A percentile compares a stretch with the other conserved stretches of the same genome.
Conservation (phyloP, 2,113 vertebrate species). For the Pachycephala philippinensis region DNA sequence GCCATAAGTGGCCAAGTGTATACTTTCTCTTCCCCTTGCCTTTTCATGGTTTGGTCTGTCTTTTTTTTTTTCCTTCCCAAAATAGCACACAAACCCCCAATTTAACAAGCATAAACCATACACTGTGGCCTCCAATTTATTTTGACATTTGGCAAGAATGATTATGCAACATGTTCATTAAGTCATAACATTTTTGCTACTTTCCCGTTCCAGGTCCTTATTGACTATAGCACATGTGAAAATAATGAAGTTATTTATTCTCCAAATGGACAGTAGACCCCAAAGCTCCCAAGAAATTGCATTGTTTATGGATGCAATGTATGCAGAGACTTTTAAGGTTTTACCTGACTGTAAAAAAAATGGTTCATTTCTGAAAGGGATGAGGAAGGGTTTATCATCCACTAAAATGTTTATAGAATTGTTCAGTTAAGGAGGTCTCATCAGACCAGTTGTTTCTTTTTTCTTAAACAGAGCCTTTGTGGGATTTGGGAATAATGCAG, state of each 20-base stretch:
- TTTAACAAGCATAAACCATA: conserved; percentile 44
- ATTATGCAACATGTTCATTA: conserved; percentile 49
- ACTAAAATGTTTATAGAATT: not conserved
- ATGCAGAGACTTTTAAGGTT: not conserved
- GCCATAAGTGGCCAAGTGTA: not conserved
- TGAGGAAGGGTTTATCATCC: not conserved
- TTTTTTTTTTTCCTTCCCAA: not conserved
- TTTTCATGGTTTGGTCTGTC: not conserved
- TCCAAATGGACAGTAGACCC: not conserved
- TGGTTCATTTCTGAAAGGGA: not conserved
- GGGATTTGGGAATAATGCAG: conserved; percentile 54
- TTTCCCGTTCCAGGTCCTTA: conserved; percentile 40
- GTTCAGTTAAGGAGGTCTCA: not conserved
- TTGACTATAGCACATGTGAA: conserved; percentile 34
- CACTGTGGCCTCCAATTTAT: conserved; percentile 48
- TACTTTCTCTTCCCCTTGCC: not conserved
- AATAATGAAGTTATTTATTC: conserved; percentile 37
- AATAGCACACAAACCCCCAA: conserved; percentile 16
- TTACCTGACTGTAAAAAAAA: not conserved
- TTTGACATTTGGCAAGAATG: conserved; percentile 60
- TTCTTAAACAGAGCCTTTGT: conserved; percentile 37
- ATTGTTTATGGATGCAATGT: not conserved
- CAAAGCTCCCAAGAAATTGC: not conserved
- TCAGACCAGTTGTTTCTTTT: conserved; percentile 30
- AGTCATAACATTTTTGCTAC: conserved; percentile 31